Evolutionary conservation across 1,140 invertebrate species (phyloP), one percentile per base, ranked within the genome.

Genomic region (Tetraneura akinire): DNA sequence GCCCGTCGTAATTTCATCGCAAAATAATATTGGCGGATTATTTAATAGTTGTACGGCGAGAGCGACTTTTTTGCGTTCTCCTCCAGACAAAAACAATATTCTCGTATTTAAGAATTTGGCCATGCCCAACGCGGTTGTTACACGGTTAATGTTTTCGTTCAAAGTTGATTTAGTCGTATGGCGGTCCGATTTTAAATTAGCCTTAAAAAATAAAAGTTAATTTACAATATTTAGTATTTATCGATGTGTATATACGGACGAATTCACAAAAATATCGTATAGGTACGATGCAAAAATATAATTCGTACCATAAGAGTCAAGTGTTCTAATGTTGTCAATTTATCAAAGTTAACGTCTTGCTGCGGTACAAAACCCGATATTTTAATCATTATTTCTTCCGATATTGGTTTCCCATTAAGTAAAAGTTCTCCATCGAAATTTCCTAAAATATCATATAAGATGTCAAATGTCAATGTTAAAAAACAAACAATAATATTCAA

Each of bases 1-100:
- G 0, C 94, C 93, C 0, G 92, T 97, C 0, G 97, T 99, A 3
- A 97, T 96, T 84, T 99, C 97, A 84, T 99, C 97, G 85, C 96
- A 95, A 85, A 98, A 98, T 81, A 98, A 86, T 45, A 99, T 88
- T 4, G 93, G 91, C 0, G 97, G 97, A 87, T 98, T 93, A 13
- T 94, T 97, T 21, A 98, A 84, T 26, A 98, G 87, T 92, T 96
- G 93, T 62, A 93, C 91, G 55, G 94, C 96, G 82, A 97, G 89
- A 1, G 94, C 90, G 10, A 97, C 87, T 83, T 94, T 88, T 85
- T 95, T 96, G 83, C 90, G 90, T 85, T 98, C 95, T 1, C 96
- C 96, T 9, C 95, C 94, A 1, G 95, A 97, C 83, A 88, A 26
- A 23, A 47, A 45, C 21, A 14, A 47, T 68, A 68, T 47, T 45